Percentiles rank a stretch among this genome's conserved stretches.
Evolutionary conservation across 2,888 invertebrate species (phyloP).

Genomic region (Quadroppia sp.): DNA sequence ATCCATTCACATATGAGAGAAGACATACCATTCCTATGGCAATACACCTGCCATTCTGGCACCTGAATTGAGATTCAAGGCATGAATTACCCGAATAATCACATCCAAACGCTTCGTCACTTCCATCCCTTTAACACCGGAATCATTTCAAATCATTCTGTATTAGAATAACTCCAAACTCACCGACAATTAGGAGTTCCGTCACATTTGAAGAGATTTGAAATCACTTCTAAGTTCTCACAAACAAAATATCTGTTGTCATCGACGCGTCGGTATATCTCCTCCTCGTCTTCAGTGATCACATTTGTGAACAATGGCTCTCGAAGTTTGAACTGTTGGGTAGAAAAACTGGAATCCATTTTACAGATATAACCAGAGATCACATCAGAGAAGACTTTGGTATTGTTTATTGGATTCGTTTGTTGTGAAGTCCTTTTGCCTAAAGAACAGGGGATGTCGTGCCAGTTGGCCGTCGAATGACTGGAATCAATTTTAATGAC

Average conservation of each 20-base stretch:
- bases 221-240: constrained; percentile 49
- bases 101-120: constrained; percentile 50
- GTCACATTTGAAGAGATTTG: constrained; percentile 50
- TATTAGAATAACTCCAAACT: too few species aligned
- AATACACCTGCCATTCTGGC: constrained; percentile 47
- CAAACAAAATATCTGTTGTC: constrained; percentile 48
- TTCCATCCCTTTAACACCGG: constrained; percentile 47
- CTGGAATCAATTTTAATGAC: constrained; percentile 49
- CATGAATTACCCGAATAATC: constrained; percentile 46
- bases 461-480: constrained; percentile 51
- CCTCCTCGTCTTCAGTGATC: constrained; percentile 33
- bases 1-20: background rate
- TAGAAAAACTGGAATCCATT: constrained; percentile 45
- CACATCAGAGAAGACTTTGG: constrained; percentile 28
- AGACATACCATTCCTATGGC: constrained; percentile 45
- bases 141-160: constrained; percentile 1
- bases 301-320: constrained; percentile 36
- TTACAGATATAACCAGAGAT: constrained; percentile 49
- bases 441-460: constrained; percentile 51
- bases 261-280: constrained; percentile 20
- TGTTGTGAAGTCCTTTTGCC: constrained; percentile 44
- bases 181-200: constrained; percentile 49
- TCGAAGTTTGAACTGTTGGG: constrained; percentile 40
- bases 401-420: background rate
- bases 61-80: constrained; percentile 47